Conservation (phyloP, 2,113 vertebrate species). For the Ophiodon elongatus region DNA sequence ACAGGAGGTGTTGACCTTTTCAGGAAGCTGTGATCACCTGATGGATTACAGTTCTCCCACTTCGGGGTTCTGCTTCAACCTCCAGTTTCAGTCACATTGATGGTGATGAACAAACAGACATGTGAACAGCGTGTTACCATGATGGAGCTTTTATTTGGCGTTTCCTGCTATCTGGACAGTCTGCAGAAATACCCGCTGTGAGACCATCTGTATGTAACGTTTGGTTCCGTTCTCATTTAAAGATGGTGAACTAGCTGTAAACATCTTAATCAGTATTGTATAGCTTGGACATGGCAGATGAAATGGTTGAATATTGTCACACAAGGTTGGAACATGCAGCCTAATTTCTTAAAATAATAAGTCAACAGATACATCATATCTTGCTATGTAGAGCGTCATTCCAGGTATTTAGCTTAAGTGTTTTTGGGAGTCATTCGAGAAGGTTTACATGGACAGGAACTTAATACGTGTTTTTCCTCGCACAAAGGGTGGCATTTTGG, state of each 20-base stretch:
- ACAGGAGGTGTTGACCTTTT: not conserved
- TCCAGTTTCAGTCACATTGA: not conserved
- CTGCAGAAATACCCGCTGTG: no score
- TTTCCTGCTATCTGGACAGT: no score
- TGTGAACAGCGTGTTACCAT: no score
- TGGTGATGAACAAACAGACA: no score
- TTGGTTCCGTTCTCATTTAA: no score
- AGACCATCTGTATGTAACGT: no score
- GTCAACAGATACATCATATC: not conserved
- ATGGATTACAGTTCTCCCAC: not conserved
- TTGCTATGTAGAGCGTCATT: not conserved
- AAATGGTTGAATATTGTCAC: not conserved
- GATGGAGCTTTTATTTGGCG: no score
- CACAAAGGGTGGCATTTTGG: not conserved
- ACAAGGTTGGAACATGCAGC: not conserved
- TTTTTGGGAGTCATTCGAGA: constrained; percentile 18
- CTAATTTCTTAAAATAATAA: not conserved
- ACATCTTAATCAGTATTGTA: not conserved
- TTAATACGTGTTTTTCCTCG: not conserved
- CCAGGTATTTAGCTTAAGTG: not conserved
- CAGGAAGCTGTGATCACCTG: not conserved
- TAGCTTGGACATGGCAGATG: not conserved
- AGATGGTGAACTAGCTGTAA: not conserved
- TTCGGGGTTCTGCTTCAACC: not conserved
- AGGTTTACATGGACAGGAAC: not conserved